phyloP scores from a whole-genome alignment of 1,140 invertebrate genomes.

The Aphelinus certus region DNA sequence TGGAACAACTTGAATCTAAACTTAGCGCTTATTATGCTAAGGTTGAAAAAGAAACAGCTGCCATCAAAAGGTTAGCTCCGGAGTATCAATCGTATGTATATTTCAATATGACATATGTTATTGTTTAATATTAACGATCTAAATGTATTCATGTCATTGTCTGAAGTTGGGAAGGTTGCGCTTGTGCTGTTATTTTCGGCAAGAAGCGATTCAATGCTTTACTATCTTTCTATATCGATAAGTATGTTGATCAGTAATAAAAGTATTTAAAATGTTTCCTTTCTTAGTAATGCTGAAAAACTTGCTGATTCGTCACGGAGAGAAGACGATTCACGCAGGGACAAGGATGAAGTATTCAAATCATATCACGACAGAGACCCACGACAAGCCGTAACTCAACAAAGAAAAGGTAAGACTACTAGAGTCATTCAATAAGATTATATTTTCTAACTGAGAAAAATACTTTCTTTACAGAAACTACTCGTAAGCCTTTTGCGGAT shows the following conservation, averaged over 20 bases:
- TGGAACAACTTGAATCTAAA: conserved; percentile 81
- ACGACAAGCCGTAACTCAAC: conserved; percentile 52
- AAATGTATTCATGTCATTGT: neutral
- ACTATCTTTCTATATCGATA: conserved; percentile 56
- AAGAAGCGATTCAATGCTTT: neutral
- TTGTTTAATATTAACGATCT: neutral
- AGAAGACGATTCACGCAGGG: conserved; percentile 62
- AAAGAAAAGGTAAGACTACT: conserved; percentile 58
- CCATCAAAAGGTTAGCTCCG: conserved; percentile 63
- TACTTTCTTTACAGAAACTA: conserved; percentile 55
- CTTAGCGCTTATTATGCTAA: conserved; percentile 81
- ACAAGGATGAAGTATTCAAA: conserved; percentile 59
- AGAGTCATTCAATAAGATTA: neutral
- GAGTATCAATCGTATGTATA: conserved; percentile 20
- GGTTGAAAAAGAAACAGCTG: conserved; percentile 75
- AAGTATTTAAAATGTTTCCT: conserved; percentile 59
- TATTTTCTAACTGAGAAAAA: neutral
- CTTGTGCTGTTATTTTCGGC: conserved; percentile 10
- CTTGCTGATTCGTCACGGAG: conserved; percentile 58
- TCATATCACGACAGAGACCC: conserved; percentile 62
- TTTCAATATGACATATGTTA: conserved; percentile 7
- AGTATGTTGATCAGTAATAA: conserved; percentile 63
- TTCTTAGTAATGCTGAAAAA: conserved; percentile 65
- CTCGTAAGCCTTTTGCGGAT: conserved; percentile 61
- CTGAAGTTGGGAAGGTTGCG: neutral